Percentiles rank a stretch among this genome's conserved stretches.
phyloP scores from a whole-genome alignment of 2,888 invertebrate genomes.

The Agrochola lychnidis region DNA sequence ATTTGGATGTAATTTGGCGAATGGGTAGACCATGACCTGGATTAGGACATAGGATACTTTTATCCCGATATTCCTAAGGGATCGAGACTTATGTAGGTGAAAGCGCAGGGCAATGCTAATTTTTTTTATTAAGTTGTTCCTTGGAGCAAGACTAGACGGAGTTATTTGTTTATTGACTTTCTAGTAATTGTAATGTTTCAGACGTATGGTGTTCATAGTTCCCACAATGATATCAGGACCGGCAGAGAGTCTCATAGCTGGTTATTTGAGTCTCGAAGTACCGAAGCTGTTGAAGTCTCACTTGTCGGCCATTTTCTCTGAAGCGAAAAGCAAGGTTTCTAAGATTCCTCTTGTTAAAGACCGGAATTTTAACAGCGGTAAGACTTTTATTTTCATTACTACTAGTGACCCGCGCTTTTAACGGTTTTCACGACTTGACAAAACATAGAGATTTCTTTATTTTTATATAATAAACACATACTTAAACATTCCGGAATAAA shows the following conservation, averaged over 20 bases:
- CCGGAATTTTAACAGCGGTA: not conserved
- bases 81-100: too few relatives aligned
- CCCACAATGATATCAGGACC: constrained; percentile 38
- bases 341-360: not conserved
- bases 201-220: constrained; percentile 62
- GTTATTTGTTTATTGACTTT: not conserved
- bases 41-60: too few relatives aligned
- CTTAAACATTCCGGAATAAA: not conserved
- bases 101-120: too few relatives aligned
- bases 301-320: not conserved
- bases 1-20: too few relatives aligned
- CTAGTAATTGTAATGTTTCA: constrained; percentile 50
- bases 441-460: not conserved
- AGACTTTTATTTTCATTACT: not conserved
- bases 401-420: not conserved
- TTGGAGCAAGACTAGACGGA: not conserved
- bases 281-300: constrained; percentile 62
- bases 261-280: constrained; percentile 71
- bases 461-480: not conserved
- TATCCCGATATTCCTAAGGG: too few relatives aligned
- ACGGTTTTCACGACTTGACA: not conserved
- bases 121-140: too few relatives aligned
- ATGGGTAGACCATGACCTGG: too few relatives aligned
- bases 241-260: constrained; percentile 67
- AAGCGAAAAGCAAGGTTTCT: not conserved